These are phyloP conservation scores for Drosophila arawakana DNA, from an alignment of 1,140 invertebrate species.

Conservation along the genomic window DNA sequence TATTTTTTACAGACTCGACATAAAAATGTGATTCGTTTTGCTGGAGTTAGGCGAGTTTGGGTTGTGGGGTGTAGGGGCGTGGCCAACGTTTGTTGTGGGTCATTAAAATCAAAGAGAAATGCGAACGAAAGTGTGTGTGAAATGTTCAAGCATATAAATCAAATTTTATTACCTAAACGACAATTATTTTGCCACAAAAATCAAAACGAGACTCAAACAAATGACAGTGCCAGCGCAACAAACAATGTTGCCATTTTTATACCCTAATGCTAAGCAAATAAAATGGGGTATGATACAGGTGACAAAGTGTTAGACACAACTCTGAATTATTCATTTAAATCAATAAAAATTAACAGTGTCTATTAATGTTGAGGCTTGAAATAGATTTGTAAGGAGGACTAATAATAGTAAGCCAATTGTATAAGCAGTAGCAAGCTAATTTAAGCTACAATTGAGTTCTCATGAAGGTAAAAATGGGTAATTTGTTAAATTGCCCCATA, in stretches of 20 bases:
- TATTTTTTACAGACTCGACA: conserved; percentile 17
- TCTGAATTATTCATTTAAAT: too few relatives aligned
- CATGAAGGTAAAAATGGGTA: too few relatives aligned
- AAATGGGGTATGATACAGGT: too few relatives aligned
- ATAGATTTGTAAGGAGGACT: too few relatives aligned
- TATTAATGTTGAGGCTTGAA: too few relatives aligned
- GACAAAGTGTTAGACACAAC: too few relatives aligned
- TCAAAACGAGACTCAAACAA: conserved; percentile 57
- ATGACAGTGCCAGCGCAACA: conserved; percentile 31
- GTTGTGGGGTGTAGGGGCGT: conserved; percentile 6
- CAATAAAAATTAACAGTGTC: too few relatives aligned
- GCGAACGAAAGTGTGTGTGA: conserved; percentile 42
- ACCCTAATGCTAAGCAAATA: background rate
- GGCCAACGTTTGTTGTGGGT: conserved; percentile 26
- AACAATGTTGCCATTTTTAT: conserved; percentile 28
- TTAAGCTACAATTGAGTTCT: too few relatives aligned
- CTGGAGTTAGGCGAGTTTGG: background rate
- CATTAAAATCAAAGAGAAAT: conserved; percentile 59
- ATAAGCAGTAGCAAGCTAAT: too few relatives aligned
- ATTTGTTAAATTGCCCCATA: too few relatives aligned
- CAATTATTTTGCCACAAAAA: conserved; percentile 70
- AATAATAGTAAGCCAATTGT: too few relatives aligned
- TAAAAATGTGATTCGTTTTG: conserved; percentile 39
- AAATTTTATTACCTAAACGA: conserved; percentile 78
- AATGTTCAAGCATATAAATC: conserved; percentile 60